Percentiles rank a stretch among this genome's conserved stretches.
phyloP scores from a whole-genome alignment of 2,113 vertebrate genomes.

The Physeter macrocephalus region DNA sequence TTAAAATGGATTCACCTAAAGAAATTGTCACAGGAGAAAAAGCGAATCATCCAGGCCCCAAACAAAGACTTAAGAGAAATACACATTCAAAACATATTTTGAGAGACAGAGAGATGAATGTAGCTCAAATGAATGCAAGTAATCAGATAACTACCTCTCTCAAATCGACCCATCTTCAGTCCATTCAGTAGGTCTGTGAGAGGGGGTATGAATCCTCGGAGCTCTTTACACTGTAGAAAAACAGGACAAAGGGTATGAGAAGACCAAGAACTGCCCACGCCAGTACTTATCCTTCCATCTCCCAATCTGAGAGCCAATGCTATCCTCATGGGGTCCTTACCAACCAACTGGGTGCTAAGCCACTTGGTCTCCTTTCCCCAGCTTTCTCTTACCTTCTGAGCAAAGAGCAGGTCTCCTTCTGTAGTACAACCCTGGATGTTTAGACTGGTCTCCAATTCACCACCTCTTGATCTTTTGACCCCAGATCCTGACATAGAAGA shows the following conservation, averaged over 20 bases:
- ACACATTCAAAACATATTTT: not conserved
- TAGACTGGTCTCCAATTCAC: constrained; percentile 9
- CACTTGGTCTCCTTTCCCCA: not conserved
- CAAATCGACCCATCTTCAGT: constrained; percentile 90
- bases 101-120: not conserved
- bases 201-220: constrained; percentile 90
- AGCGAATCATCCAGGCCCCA: not conserved
- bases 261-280: not conserved
- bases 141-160: constrained; percentile 82
- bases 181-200: constrained; percentile 89
- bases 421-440: constrained; percentile 53
- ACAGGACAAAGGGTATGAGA: not conserved
- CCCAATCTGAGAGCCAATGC: not conserved
- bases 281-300: not conserved
- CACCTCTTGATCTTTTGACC: constrained; percentile 57
- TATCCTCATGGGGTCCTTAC: not conserved
- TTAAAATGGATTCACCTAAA: not conserved
- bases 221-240: constrained; percentile 87
- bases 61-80: not conserved
- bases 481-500: not conserved
- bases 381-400: constrained; percentile 86
- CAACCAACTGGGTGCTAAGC: not conserved
- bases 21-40: not conserved
- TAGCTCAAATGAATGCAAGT: not conserved
- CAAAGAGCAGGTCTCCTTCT: constrained; percentile 87